Evolutionary conservation across 2,888 invertebrate genomes (phyloP), one percentile per base, ranked within the genome.

Genomic region (Clistopyga incitator): DNA sequence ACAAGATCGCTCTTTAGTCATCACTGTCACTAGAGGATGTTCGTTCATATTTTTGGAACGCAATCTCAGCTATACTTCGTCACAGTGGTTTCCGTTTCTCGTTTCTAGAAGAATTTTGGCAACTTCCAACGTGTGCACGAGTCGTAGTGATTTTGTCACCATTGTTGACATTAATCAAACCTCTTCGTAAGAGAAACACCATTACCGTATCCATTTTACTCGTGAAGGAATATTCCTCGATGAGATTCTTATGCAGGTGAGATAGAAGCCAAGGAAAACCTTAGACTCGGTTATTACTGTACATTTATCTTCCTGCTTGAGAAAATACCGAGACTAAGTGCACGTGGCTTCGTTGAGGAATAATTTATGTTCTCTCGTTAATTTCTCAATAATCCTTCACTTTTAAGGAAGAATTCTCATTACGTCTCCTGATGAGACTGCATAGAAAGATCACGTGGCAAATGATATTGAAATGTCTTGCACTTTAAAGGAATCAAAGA

Each of bases 21-120:
- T 13, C 61, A 45, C 38, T 59, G 61, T 65, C 29, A 47, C 38
- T 78, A 23, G 59, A 71, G 71, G 56, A 77, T 76, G 65, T 64
- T 50, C 56, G 65, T 68, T 78, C 25, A 78, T 78, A 82, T 82
- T 82, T 82, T 78, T 74, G 68, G 74, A 68, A 82, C 68, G 20
- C 45, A 74, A 74, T 74, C 45, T 74, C 61, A 50, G 18, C 71
- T 59, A 78, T 61, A 23, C 74, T n/a, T 61, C 61, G 68, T 74
- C 72, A 78, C 68, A 42, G 59, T 15, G 20, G 52, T 82, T 78
- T 34, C 23, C 38, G 67, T 18, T 76, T 38, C 56, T 81, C 42
- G 71, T 15, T 25, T 8, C 25, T 11, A 50, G 59, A 68, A 45
- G 52, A 54, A 64, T 78, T 77, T 78, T 82, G 82, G 78, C 82